phyloP scores from a whole-genome alignment of 2,888 invertebrate species.

The Agriotes lineatus region DNA sequence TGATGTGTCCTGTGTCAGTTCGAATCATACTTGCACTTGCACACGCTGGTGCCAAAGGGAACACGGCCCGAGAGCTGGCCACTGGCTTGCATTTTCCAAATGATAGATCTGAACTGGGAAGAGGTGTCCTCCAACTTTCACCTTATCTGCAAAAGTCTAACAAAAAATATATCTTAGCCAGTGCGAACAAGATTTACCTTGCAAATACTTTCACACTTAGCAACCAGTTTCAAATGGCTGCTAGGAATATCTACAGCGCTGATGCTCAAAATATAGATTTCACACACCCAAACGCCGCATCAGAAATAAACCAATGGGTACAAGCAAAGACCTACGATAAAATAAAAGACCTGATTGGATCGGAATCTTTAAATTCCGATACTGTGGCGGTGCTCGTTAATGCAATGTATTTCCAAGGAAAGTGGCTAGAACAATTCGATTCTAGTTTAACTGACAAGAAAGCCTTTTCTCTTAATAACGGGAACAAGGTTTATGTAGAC shows the following conservation, averaged over 20 bases:
- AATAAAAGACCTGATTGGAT: constrained; percentile 56
- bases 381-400: constrained; percentile 59
- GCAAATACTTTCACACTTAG: constrained; percentile 69
- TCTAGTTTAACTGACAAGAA: constrained; percentile 47
- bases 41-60: constrained; percentile 57
- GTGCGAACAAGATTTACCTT: constrained; percentile 75
- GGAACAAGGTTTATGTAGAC: constrained; percentile 51
- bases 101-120: constrained; percentile 24
- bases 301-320: constrained; percentile 61
- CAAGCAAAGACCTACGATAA: constrained; percentile 59
- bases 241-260: constrained; percentile 73
- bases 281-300: constrained; percentile 50
- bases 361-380: constrained; percentile 46
- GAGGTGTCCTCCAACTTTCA: constrained; percentile 37
- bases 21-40: constrained; percentile 58
- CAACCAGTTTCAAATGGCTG: constrained; percentile 70
- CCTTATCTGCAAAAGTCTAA: constrained; percentile 70
- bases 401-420: constrained; percentile 60
- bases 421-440: constrained; percentile 52
- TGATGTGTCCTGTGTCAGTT: constrained; percentile 60
- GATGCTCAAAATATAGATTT: constrained; percentile 67
- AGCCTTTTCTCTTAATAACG: constrained; percentile 51
- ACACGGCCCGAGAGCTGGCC: constrained; percentile 54
- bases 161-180: constrained; percentile 68
- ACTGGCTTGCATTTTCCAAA: constrained; percentile 46